Base-by-base conservation (phyloP, 2,797 vertebrate species). In the Sebastes ruberrimus region DNA sequence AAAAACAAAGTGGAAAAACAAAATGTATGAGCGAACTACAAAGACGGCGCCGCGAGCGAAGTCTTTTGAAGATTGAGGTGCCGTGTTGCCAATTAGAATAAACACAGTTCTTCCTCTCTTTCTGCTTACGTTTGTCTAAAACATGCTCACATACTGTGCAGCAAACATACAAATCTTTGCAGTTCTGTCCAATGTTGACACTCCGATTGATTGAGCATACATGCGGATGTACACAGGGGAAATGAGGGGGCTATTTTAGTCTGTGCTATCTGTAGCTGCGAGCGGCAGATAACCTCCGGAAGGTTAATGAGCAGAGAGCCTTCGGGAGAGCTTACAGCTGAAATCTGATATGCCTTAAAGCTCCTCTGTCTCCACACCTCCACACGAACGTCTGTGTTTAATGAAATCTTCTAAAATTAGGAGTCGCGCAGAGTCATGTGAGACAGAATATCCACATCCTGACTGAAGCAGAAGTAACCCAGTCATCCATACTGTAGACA, bases 291-390 rank as follows among this genome's bases (percentile, higher is more conserved):
- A 92, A 94, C 88, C 86, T 86, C 88, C 11, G 46, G 85, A 91
- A 94, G 92, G 92, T 93, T 94, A 93, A 95, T 93, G 91, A 95
- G 90, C 22, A 25, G 70, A n/a, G 82, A 85, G 86, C 87, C 92
- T 88, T 67, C 3, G 79, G 82, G 87, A 87, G 79, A 67, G 76
- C 76, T 89, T 85, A 60, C 74, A 52, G 76, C 60, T 86, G 78
- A 84, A 89, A 93, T 87, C 70, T 79, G 87, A 90, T 87, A 71
- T 60, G 75, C 66, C 73, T 81, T 82, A 33, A 78, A 78, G 71
- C 76, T 62, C 49, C 53, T 57, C 38, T 57, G 59, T 84, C 77
- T 72, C 66, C 71, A 65, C 82, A 87, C 71, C 73, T 85, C 76
- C 83, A 79, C 71, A 55, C n/a, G 52, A 70, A 88, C 22, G 35